These are phyloP conservation scores for Synanthedon andrenaeformis DNA, from an alignment of 2,888 invertebrate genomes.

Conservation along the genomic window DNA sequence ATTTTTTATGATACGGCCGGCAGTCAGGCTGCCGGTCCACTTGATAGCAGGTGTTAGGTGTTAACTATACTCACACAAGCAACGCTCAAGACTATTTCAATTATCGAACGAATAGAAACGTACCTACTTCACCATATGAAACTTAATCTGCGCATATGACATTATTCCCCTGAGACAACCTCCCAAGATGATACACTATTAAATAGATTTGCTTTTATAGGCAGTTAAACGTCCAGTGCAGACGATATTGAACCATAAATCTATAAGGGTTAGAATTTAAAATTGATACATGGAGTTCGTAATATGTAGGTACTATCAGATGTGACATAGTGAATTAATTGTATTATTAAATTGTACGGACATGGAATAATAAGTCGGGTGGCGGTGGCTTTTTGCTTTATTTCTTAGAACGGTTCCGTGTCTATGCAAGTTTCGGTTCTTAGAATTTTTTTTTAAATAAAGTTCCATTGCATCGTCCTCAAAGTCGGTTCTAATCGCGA, in stretches of 20 bases:
- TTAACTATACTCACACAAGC: too few relatives aligned
- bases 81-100: too few relatives aligned
- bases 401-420: conserved; percentile 42
- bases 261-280: too few relatives aligned
- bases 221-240: background rate
- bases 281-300: too few relatives aligned
- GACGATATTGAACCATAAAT: too few relatives aligned
- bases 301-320: conserved; percentile 5
- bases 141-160: conserved; percentile 17
- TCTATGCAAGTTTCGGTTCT: conserved; percentile 32
- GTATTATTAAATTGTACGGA: conserved; percentile 55
- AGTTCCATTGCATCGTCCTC: too few relatives aligned
- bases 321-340: conserved; percentile 59
- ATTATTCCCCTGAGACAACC: conserved; percentile 37
- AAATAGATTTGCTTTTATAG: conserved; percentile 27
- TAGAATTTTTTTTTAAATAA: conserved; percentile 15
- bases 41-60: too few relatives aligned
- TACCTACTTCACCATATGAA: too few relatives aligned
- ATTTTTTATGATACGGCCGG: too few relatives aligned
- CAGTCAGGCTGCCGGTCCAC: too few relatives aligned
- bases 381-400: conserved; percentile 36
- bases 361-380: conserved; percentile 33
- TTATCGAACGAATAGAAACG: too few relatives aligned
- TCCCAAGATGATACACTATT: conserved; percentile 37
- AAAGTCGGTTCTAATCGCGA: too few relatives aligned